These are phyloP conservation scores for Aldabrachelys gigantea DNA, from an alignment of 2,113 vertebrate species.

Conservation along the genomic window DNA sequence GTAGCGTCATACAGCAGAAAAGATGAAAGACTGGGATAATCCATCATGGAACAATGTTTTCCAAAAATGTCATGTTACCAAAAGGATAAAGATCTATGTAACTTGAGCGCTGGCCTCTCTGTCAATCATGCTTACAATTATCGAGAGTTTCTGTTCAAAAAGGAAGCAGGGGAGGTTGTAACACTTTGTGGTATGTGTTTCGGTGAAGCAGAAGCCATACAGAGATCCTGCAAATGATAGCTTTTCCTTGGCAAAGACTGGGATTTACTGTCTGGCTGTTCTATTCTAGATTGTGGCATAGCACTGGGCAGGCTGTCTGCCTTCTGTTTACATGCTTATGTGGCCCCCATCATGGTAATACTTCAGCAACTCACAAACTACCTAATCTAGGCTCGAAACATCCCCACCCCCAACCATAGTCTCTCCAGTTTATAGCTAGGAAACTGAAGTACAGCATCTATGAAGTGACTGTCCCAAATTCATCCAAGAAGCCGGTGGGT, in stretches of 20 bases:
- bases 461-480: neutral
- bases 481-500: neutral
- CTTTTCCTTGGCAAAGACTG: neutral
- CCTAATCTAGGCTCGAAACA: neutral
- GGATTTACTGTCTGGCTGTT: neutral
- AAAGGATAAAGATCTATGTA: neutral
- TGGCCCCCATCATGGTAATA: neutral
- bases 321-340: neutral
- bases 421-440: neutral
- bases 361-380: neutral
- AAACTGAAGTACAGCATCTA: neutral
- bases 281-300: neutral
- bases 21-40: conserved; percentile 53
- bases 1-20: neutral
- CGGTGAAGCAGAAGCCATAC: neutral
- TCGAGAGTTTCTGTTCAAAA: neutral
- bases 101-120: neutral
- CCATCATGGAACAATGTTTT: neutral
- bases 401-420: neutral
- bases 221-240: neutral
- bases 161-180: neutral
- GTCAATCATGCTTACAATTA: neutral
- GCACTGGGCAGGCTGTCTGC: neutral
- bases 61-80: neutral
- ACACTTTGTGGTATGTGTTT: neutral